Conservation (phyloP, 2,888 invertebrate genomes). For the Parthenolecanium corni region DNA sequence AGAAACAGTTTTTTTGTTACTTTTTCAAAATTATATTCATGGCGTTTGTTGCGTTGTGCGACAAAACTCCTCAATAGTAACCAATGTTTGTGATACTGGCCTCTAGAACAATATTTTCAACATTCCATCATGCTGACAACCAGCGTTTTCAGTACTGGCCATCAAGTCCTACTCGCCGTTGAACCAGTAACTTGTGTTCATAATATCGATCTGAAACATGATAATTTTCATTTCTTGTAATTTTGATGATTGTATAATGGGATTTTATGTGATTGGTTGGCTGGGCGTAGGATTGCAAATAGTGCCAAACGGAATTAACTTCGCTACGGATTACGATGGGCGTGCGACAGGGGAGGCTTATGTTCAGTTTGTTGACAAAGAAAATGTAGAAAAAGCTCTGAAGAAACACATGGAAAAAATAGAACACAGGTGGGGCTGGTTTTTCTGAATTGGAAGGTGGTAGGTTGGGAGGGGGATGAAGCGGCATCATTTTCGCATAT, state of each 20-base stretch:
- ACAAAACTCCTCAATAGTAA: no score
- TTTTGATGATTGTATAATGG: slow-evolving; percentile 17
- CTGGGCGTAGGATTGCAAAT: slow-evolving; percentile 86
- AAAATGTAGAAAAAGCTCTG: slow-evolving; percentile 95
- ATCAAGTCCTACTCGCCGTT: no score
- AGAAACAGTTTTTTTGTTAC: no score
- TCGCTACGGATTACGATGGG: slow-evolving; percentile 95
- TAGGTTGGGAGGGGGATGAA: slow-evolving; percentile 32
- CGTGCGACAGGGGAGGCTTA: slow-evolving; percentile 98
- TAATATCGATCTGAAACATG: slow-evolving; percentile 15
- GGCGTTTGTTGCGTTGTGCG: no score
- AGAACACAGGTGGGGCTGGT: slow-evolving; percentile 94
- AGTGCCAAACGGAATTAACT: slow-evolving; percentile 94
- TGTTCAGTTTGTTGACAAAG: slow-evolving; percentile 96
- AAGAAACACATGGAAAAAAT: slow-evolving; percentile 99
- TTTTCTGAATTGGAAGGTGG: slow-evolving; percentile 31
- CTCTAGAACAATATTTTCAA: no score
- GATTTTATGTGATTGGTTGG: slow-evolving; percentile 36
- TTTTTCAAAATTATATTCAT: no score
- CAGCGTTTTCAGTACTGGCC: no score
- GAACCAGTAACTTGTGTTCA: no score
- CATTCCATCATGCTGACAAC: no score
- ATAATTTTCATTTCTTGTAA: background rate
- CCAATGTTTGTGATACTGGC: no score
- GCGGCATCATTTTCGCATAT: slow-evolving; percentile 24